phyloP scores from a whole-genome alignment of 2,113 vertebrate species.

The Aldabrachelys gigantea region DNA sequence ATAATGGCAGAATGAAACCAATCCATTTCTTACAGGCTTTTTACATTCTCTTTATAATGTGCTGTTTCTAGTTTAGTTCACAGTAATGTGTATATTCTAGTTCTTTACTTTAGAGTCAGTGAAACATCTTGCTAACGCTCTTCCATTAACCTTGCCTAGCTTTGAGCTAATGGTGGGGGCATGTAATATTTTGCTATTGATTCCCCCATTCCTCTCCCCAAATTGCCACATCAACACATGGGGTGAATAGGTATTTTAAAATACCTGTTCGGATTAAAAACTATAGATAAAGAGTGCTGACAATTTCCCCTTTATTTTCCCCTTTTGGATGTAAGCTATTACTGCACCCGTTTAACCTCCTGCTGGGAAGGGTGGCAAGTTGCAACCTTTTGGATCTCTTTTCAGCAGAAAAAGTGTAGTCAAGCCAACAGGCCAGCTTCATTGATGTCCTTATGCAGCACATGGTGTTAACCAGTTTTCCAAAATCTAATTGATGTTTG shows the following conservation, averaged over 20 bases:
- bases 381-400: conserved; percentile 5
- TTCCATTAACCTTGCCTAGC: conserved; percentile 42
- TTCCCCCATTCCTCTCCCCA: conserved; percentile 12
- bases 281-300: conserved; percentile 27
- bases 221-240: conserved; percentile 40
- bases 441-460: background rate
- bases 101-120: background rate
- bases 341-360: conserved; percentile 54
- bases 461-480: background rate
- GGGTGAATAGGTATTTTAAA: conserved; percentile 63
- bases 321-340: conserved; percentile 29
- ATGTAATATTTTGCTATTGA: conserved; percentile 49
- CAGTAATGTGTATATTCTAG: background rate
- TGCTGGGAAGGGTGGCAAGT: conserved; percentile 41
- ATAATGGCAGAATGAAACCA: background rate
- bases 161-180: conserved; percentile 15
- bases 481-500: conserved; percentile 50
- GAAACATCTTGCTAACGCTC: conserved; percentile 15
- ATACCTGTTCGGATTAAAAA: conserved; percentile 63
- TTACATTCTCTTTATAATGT: background rate
- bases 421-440: background rate
- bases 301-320: conserved; percentile 49
- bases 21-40: background rate
- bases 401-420: background rate
- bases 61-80: background rate